Evolutionary conservation across 1,140 invertebrate genomes (phyloP), one percentile per base, ranked within the genome.

Genomic region (Calycopis cecrops): DNA sequence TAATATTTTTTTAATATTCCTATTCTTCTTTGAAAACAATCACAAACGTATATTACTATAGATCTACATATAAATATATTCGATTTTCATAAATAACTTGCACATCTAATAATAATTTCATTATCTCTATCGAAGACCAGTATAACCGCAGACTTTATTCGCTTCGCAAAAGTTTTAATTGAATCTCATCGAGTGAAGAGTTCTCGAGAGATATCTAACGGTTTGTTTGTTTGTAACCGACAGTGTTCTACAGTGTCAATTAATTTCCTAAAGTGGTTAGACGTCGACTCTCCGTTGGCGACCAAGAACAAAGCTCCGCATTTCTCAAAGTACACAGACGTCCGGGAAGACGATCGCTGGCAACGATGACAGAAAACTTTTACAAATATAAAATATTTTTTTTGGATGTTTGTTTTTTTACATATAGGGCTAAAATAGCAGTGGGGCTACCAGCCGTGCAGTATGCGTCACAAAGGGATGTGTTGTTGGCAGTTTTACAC

Each of bases 161-260:
- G 54, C 65, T 68, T 71, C 59, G 68, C 67, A 62, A 74, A 83
- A 85, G 66, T 81, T 83, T 85, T 85, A 85, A 85, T 85, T 83
- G 79, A 84, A 83, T 76, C 68, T 70, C 79, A 82, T 80, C 69
- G 76, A 73, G 69, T 57, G 54, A 62, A 59, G 66, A 71, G 69
- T 62, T 64, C 62, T 72, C 55, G 48, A 63, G 69, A 68, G 67
- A 76, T 72, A 77, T 62, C 63, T 67, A 67, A 75, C 67, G 54
- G 66, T 28, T 28, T 28, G 69, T 75, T 77, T 78, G 66, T 78
- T 78, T 75, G 73, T 66, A 67, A 64, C 53, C 68, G 75, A 71
- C 67, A 65, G 69, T 63, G 21, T 28, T 28, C 65, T 78, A 73
- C 60, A 66, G 63, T 72, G 71, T 75, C 76, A 78, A 76, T 79